These are phyloP conservation scores for Barnardius zonarius DNA, from an alignment of 2,113 vertebrate genomes.

Conservation along the genomic window DNA sequence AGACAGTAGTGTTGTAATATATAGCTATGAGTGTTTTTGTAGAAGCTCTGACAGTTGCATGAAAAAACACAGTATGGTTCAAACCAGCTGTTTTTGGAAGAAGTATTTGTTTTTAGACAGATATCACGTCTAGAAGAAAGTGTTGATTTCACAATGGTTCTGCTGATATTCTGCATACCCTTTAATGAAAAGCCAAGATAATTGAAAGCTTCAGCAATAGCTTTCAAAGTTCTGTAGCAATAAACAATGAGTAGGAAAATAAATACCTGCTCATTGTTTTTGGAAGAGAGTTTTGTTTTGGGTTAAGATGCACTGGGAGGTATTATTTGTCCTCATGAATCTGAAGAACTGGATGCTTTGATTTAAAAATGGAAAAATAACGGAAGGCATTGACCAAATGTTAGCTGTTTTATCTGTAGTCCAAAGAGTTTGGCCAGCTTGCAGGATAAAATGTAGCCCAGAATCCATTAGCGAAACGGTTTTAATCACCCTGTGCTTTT, in stretches of 20 bases:
- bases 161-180: background rate
- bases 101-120: background rate
- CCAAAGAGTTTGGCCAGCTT: background rate
- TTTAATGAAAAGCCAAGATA: constrained; percentile 26
- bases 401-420: background rate
- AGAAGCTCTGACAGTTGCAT: background rate
- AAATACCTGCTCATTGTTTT: constrained; percentile 4
- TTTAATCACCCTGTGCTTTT: background rate
- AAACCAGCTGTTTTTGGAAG: constrained; percentile 9
- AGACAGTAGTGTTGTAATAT: background rate
- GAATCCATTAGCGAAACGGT: background rate
- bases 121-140: background rate
- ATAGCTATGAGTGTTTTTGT: background rate
- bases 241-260: background rate
- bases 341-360: background rate
- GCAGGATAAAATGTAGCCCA: background rate
- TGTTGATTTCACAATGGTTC: background rate
- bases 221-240: background rate
- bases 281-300: background rate
- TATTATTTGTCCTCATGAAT: background rate
- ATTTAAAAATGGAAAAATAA: background rate
- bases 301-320: background rate
- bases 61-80: background rate
- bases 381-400: background rate
- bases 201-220: background rate